phyloP scores from a whole-genome alignment of 1,140 invertebrate genomes.

The Arion vulgaris region DNA sequence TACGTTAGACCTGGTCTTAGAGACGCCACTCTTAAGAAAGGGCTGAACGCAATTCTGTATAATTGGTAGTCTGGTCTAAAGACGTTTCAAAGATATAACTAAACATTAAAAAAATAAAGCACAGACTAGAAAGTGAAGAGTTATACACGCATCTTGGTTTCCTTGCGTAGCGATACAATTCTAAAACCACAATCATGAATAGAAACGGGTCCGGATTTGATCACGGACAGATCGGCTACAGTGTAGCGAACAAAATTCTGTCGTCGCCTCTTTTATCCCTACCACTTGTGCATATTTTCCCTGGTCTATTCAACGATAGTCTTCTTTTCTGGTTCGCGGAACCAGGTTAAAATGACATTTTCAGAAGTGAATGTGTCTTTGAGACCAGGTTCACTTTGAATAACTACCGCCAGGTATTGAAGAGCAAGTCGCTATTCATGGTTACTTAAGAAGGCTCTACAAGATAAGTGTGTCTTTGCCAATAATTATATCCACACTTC shows the following conservation, averaged over 20 bases:
- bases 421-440: background rate
- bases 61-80: background rate
- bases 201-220: background rate
- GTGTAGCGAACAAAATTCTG: slow-evolving; percentile 3
- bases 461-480: background rate
- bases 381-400: background rate
- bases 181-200: background rate
- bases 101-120: background rate
- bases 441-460: background rate
- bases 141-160: background rate
- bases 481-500: slow-evolving; percentile 7
- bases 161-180: background rate
- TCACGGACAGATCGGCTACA: background rate
- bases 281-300: slow-evolving; percentile 1
- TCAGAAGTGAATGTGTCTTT: background rate
- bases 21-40: background rate
- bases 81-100: background rate
- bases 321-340: background rate
- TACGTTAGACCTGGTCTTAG: background rate
- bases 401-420: background rate
- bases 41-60: background rate
- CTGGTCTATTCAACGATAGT: background rate
- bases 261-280: background rate
- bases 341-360: slow-evolving; percentile 17
- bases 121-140: background rate